These are phyloP conservation scores for Oryctolagus cuniculus DNA, from an alignment of 2,113 vertebrate genomes.

Conservation along the genomic window mOryCun1.1 NC_091438.1:139621001-139621500, in stretches of 20 bases:
- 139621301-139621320: conserved; percentile 97
- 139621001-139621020: conserved; percentile 35
- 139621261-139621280: conserved; percentile 99
- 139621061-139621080: not conserved
- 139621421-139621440: not conserved
- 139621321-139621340: conserved; percentile 97
- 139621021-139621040: conserved; percentile 43
- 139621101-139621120: conserved; percentile 49
- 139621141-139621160: conserved; percentile 45
- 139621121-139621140: conserved; percentile 34
- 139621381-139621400: conserved; percentile 98
- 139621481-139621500: conserved; percentile 67
- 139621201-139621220: conserved; percentile 55
- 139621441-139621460: conserved; percentile 67
- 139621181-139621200: conserved; percentile 41
- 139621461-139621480: conserved; percentile 45
- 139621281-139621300: conserved; percentile 99
- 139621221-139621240: conserved; percentile 88
- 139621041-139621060: not conserved
- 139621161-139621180: conserved; percentile 40
- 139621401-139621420: conserved; percentile 84
- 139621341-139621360: conserved; percentile 98
- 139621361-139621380: conserved; percentile 99
- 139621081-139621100: conserved; percentile 6
- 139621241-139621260: conserved; percentile 99